Evolutionary conservation across 1,140 invertebrate genomes (phyloP), one percentile per base, ranked within the genome.

Genomic region (Wiebesia pumilae): DNA sequence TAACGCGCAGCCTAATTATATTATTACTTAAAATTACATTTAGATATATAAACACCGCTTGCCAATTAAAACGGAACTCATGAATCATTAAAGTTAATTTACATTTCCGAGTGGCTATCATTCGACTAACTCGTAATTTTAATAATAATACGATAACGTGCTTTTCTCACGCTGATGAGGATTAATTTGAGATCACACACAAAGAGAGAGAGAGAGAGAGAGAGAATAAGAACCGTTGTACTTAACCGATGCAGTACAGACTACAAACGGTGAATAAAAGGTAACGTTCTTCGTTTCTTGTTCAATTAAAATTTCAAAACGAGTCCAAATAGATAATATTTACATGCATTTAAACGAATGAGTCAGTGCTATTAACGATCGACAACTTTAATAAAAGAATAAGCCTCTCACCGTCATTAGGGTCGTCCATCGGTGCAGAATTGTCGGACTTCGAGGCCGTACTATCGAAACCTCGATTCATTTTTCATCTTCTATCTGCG

Each of bases 361-460:
- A 62, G 21, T 27, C 14, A 10, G 2, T 27, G 2, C 3, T 3
- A 62, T 27, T 4, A 62, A 7, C 27, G 14, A 62, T 62, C 24
- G 14, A 3, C 24, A 27, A 62, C 2, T 3, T 35, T 4, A 69
- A 54, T 78, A 78, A 51, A 43, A 54, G 47, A 54, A 54, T 14
- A 4, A 30, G 7, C n/a, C n/a, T 51, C 83, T 54, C 90, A 93
- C 93, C 92, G 88, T 93, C 92, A 81, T 91, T 91, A n/a, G 90
- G 89, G 90, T 93, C 92, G 89, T 93, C 92, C 83, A 92, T 91
- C 65, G 92, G 91, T 82, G 90, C 90, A 58, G 91, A 88, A 38
- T 93, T 91, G 73, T 93, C 92, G 86, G 90, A 91, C 89, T 93
- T 93, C 69, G 90, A 91, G 88, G 92, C 91, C 92, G 93, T 93